Percentiles rank a stretch among this genome's conserved stretches.
phyloP scores from a whole-genome alignment of 2,113 vertebrate species.

The Leucopternis melanops region DNA sequence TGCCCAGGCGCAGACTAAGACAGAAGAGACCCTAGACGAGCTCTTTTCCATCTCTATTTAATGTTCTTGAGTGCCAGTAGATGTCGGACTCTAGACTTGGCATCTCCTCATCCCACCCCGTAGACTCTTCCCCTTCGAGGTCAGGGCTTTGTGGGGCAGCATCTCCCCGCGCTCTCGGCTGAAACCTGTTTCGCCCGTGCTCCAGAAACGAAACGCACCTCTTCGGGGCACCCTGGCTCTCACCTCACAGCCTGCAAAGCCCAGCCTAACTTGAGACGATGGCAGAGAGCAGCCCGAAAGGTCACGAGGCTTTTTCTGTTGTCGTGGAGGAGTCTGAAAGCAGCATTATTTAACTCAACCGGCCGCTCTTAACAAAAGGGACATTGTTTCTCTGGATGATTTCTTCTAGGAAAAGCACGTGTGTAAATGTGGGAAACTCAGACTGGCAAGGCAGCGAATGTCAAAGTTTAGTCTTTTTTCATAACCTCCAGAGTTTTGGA shows the following conservation, averaged over 20 bases:
- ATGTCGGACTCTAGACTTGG: neutral
- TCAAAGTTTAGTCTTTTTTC: conserved; percentile 40
- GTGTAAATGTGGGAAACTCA: neutral
- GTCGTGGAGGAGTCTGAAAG: neutral
- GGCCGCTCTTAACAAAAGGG: conserved; percentile 33
- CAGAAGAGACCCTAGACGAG: neutral
- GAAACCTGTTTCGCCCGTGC: accelerated
- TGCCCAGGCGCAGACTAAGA: neutral
- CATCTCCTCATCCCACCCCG: neutral
- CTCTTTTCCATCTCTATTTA: neutral
- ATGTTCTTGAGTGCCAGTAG: neutral
- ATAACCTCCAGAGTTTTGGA: neutral
- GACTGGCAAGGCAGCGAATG: conserved; percentile 21
- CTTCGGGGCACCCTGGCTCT: neutral
- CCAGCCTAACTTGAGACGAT: neutral
- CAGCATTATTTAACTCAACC: neutral
- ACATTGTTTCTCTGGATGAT: conserved; percentile 33
- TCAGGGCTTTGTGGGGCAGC: neutral
- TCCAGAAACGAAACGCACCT: neutral
- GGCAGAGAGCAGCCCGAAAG: neutral
- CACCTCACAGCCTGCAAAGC: neutral
- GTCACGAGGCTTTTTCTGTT: neutral
- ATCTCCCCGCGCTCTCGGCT: neutral
- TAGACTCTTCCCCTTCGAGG: neutral
- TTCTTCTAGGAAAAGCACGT: conserved; percentile 42